Evolutionary conservation across 2,113 vertebrate species (phyloP).

Genomic region (Sus scrofa): DNA sequence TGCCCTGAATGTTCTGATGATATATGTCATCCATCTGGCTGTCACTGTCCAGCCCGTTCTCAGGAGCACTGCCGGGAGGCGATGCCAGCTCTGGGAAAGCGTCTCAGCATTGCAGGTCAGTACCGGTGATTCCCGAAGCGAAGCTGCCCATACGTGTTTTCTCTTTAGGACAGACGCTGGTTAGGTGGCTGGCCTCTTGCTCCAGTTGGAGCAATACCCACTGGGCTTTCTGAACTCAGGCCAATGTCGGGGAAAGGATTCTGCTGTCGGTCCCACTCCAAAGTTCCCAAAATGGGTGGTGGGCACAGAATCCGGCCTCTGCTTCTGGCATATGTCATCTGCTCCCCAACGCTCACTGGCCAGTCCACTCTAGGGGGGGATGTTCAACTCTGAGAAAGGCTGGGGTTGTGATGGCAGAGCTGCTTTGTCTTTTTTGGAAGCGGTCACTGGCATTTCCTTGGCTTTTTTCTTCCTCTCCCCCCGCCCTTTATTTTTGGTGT

Average conservation of each 20-base stretch:
- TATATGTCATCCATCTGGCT: accelerated
- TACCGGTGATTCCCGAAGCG: accelerated
- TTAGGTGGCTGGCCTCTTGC: not conserved
- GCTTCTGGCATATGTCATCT: not conserved
- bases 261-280: conserved; percentile 67
- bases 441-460: accelerated
- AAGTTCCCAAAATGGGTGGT: conserved; percentile 36
- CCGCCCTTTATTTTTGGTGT: not conserved
- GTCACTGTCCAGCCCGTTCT: accelerated
- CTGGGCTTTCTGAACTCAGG: not conserved
- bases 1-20: accelerated
- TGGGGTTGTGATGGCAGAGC: accelerated
- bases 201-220: accelerated
- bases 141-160: accelerated
- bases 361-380: accelerated
- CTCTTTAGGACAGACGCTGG: not conserved
- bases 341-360: not conserved
- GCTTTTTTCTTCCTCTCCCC: no score
- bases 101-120: conserved; percentile 2
- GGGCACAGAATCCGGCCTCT: conserved; percentile 68
- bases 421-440: not conserved
- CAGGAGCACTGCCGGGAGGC: accelerated
- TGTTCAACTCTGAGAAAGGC: no score
- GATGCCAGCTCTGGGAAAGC: accelerated
- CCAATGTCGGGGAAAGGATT: conserved; percentile 66